Evolutionary conservation across 2,888 invertebrate species (phyloP), one percentile per base, ranked within the genome.

Genomic region (Rhogogaster chlorosoma): DNA sequence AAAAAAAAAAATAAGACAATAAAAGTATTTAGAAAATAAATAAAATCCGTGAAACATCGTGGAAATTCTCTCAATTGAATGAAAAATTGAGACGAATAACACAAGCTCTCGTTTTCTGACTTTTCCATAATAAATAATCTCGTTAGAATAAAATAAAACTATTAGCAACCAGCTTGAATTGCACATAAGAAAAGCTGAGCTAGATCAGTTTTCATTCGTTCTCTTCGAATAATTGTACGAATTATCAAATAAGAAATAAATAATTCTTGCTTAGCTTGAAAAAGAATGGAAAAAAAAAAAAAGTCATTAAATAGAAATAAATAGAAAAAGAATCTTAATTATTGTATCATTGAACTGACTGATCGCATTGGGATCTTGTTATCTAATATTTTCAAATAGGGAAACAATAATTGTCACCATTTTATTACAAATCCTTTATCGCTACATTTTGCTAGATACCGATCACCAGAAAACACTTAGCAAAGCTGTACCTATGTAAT

Each of bases 391-490:
- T 61, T 26, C 1, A 26, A 61, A 26, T 61, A 61, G 61, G 61
- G 26, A 26, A 61, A 61, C 92, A 92, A 90, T 93, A 92, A 89
- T 88, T 92, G 92, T 93, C 92, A 93, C 91, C 91, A 92, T 93
- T 93, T 93, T 93, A 93, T 93, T 93, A 93, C 91, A 93, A 93
- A 93, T 90, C 90, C 92, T 88, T 88, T 85, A 90, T 90, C 88
- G 88, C 93, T 93, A 93, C 93, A 93, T 93, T 91, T 92, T 92
- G 90, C 91, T 92, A 92, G 90, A 92, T 93, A 93, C 93, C 93
- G 91, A 92, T 93, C 93, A 93, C 93, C 93, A 93, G 90, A 92
- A 92, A 93, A 93, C 93, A 93, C 90, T 93, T 92, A 92, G 92
- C 92, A 92, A 93, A 93, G 93, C 93, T 92, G 88, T 86, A 84